Percentiles rank a stretch among this genome's conserved stretches.
phyloP scores from a whole-genome alignment of 2,888 invertebrate species.

The Acleris holmiana region DNA sequence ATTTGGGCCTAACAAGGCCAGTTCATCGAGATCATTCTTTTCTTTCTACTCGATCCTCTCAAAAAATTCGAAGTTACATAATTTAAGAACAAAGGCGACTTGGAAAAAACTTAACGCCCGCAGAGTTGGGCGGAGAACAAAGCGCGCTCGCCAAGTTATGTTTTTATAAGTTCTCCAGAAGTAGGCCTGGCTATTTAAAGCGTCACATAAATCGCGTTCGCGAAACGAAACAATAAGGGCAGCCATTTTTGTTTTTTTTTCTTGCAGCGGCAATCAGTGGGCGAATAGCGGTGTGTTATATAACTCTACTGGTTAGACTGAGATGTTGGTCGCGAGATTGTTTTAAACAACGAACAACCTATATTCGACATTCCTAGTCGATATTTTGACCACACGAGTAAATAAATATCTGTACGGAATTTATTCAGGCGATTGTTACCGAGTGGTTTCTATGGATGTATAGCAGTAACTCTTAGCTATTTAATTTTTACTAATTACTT shows the following conservation, averaged over 20 bases:
- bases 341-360: constrained; percentile 9
- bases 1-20: constrained; percentile 9
- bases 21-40: constrained; percentile 15
- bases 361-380: too few species aligned
- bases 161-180: constrained; percentile 62
- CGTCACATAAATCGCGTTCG: constrained; percentile 78
- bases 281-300: constrained; percentile 62
- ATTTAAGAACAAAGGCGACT: constrained; percentile 77
- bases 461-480: too few species aligned
- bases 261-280: constrained; percentile 53
- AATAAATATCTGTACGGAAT: too few species aligned
- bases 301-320: constrained; percentile 44
- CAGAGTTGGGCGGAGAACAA: constrained; percentile 69
- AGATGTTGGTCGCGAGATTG: constrained; percentile 25
- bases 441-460: too few species aligned
- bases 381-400: too few species aligned
- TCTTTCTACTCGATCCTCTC: constrained; percentile 59
- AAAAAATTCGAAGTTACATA: constrained; percentile 70
- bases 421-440: too few species aligned
- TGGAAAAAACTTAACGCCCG: constrained; percentile 65
- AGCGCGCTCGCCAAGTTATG: constrained; percentile 67
- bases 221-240: constrained; percentile 74
- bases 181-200: constrained; percentile 67
- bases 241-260: constrained; percentile 59
- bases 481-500: too few species aligned